Evolutionary conservation across 2,888 invertebrate species (phyloP).

Genomic region (Nudaria mundana): DNA sequence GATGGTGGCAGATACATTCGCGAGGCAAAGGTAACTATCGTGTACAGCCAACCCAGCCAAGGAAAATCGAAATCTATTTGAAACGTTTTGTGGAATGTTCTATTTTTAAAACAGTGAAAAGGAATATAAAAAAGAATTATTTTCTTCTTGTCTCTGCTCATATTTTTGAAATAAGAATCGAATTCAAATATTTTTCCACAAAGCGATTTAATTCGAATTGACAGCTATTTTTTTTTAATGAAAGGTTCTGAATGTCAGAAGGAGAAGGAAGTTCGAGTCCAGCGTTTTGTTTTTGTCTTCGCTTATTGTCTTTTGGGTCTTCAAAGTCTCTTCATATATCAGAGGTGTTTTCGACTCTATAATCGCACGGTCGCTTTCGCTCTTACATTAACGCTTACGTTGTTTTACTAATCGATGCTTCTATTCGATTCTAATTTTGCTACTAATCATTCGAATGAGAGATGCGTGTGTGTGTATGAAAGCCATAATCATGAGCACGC

Average conservation of each 20-base stretch:
- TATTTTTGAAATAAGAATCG: background rate
- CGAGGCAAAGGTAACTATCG: conserved; percentile 95
- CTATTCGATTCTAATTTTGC: conserved; percentile 21
- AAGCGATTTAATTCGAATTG: conserved; percentile 4
- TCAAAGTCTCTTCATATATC: conserved; percentile 48
- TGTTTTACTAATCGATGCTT: conserved; percentile 33
- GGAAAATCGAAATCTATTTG: conserved; percentile 20
- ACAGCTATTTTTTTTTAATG: conserved; percentile 25
- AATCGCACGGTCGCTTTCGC: conserved; percentile 33
- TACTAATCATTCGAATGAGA: conserved; percentile 55
- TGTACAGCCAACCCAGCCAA: no score
- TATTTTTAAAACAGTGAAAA: background rate
- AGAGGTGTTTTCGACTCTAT: conserved; percentile 39
- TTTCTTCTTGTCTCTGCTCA: background rate
- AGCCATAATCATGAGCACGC: conserved; percentile 21
- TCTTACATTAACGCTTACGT: conserved; percentile 33
- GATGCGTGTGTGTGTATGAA: conserved; percentile 53
- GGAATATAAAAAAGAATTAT: background rate
- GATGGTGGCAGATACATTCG: conserved; percentile 97
- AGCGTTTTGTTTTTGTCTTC: no score
- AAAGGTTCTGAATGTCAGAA: conserved; percentile 52
- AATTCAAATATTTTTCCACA: conserved; percentile 8
- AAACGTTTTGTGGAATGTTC: conserved; percentile 39
- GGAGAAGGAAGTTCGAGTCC: conserved; percentile 51
- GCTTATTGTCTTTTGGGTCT: conserved; percentile 43